Conservation (phyloP, 2,888 invertebrate genomes). For the Chorisops tibialis region DNA sequence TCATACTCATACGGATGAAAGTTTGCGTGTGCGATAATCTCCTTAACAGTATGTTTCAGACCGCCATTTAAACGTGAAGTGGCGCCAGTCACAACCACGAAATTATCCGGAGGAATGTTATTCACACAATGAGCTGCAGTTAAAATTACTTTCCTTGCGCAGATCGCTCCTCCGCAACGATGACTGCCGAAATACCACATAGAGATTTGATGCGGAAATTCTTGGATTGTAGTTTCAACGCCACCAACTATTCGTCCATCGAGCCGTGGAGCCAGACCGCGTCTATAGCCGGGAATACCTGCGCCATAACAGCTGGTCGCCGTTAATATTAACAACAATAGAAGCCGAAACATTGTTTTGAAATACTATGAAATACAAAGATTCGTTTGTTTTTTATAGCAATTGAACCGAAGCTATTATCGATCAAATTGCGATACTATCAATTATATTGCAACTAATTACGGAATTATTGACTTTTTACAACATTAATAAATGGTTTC, state of each 20-base stretch:
- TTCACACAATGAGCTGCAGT: slow-evolving; percentile 61
- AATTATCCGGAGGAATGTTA: slow-evolving; percentile 33
- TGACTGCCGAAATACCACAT: slow-evolving; percentile 51
- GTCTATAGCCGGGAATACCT: slow-evolving; percentile 29
- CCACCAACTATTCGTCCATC: slow-evolving; percentile 49
- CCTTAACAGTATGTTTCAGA: neutral
- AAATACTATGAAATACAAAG: too few species aligned
- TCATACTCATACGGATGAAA: slow-evolving; percentile 39
- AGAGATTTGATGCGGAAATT: slow-evolving; percentile 45
- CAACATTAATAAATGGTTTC: too few species aligned
- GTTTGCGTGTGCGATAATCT: neutral
- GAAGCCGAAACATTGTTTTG: neutral
- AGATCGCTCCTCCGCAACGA: slow-evolving; percentile 58
- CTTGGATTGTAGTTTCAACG: slow-evolving; percentile 36
- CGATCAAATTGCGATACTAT: neutral
- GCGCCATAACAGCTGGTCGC: neutral
- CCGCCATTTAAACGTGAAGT: neutral
- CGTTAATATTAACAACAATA: neutral
- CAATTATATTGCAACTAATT: neutral
- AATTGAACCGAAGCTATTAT: neutral
- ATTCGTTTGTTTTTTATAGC: slow-evolving; percentile 9
- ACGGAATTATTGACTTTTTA: neutral
- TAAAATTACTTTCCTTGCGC: slow-evolving; percentile 37
- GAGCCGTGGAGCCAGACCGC: slow-evolving; percentile 41
- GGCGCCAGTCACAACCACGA: slow-evolving; percentile 53